Evolutionary conservation across 2,888 invertebrate species (phyloP), one percentile per base, ranked within the genome.

Genomic region (Drosophila bunnanda): DNA sequence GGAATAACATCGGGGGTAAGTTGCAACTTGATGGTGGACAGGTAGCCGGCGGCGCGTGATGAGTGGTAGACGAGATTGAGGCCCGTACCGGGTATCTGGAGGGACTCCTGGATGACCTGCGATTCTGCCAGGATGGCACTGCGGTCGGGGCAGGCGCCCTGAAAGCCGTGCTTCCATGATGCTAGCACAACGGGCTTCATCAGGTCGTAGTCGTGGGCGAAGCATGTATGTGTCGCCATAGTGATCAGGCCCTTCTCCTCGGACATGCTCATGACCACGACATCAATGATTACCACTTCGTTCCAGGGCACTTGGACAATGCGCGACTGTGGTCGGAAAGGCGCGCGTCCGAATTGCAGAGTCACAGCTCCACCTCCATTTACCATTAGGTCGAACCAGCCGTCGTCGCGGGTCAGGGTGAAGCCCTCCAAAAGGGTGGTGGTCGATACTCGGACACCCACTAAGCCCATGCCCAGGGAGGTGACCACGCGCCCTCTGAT

Each of bases 331-430:
- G 97, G 96, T 76, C 97, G 95, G 93, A 98, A 98, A 2, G 98
- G 98, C 44, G 97, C 96, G 69, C 98, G 94, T 66, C 98, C 98
- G 91, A 99, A 99, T 91, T 98, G 97, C 56, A 99, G 93, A 0
- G 97, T 98, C 4, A 99, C 97, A 1, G 98, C 98, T 0, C 98
- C 98, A 1, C 99, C 99, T n/a, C 99, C 99, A 92, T 99, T 99
- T 17, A 99, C 99, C 90, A 99, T 94, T 56, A 99, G 94, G 93
- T 99, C 99, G 93, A 99, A 99, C 97, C 97, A 97, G 55, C 98
- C 98, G 87, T 97, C 97, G 79, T 97, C 97, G 69, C 97, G 94
- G 4, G 98, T 98, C 67, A 98, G 93, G 0, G 99, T 99, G 93
- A 98, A 98, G 15, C 99, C 99, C 93, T 98, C 98, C 53, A 97